phyloP scores from a whole-genome alignment of 2,113 vertebrate genomes.

The Colius striatus region DNA sequence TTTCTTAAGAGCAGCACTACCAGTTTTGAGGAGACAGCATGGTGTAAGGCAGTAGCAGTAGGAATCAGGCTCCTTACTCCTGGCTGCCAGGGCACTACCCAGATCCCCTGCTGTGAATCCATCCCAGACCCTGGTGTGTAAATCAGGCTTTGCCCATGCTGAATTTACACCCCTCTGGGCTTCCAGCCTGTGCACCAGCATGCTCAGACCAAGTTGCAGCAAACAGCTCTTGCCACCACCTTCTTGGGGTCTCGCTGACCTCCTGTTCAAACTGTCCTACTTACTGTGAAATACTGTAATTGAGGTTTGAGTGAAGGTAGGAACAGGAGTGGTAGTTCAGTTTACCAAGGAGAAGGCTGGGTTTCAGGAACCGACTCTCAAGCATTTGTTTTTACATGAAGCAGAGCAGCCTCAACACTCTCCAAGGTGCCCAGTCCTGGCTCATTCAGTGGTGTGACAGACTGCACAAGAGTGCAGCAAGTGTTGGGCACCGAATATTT shows the following conservation, averaged over 20 bases:
- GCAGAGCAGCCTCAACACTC: too few species aligned
- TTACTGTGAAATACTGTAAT: too few species aligned
- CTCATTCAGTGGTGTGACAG: too few species aligned
- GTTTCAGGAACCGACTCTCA: too few species aligned
- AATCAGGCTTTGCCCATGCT: accelerated
- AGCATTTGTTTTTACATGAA: too few species aligned
- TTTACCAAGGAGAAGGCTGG: too few species aligned
- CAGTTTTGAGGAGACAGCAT: neutral
- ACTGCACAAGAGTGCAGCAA: accelerated
- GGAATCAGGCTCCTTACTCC: neutral
- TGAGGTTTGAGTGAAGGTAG: too few species aligned
- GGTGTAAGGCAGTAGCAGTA: neutral
- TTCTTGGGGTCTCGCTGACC: neutral
- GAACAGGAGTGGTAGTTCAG: too few species aligned
- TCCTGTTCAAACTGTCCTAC: too few species aligned
- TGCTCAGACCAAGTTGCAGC: neutral
- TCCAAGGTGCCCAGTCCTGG: neutral
- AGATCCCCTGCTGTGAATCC: accelerated
- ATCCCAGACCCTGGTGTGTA: accelerated
- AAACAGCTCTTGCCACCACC: neutral
- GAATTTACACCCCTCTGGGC: neutral
- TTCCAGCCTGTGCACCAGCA: neutral
- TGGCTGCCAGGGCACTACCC: neutral
- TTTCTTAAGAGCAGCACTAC: neutral
- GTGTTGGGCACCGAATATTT: accelerated